phyloP scores from a whole-genome alignment of 1,140 invertebrate genomes.

The Zeugodacus cucurbitae region DNA sequence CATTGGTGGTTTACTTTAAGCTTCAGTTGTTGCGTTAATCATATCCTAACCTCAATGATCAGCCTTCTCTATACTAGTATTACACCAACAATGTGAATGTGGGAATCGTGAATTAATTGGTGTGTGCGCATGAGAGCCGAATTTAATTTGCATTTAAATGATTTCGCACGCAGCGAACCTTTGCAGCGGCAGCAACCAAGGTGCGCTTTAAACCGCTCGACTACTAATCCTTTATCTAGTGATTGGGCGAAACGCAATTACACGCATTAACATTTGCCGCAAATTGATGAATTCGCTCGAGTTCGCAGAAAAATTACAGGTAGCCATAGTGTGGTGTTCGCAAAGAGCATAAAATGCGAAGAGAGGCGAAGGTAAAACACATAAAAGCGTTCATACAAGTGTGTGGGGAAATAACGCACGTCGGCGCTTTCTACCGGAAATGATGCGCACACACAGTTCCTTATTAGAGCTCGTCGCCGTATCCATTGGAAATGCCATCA shows the following conservation, averaged over 20 bases:
- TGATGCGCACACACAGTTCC: neutral
- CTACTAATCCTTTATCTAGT: neutral
- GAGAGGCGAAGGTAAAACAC: neutral
- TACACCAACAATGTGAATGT: too few relatives aligned
- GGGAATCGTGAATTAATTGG: neutral
- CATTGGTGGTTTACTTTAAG: neutral
- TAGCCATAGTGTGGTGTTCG: neutral
- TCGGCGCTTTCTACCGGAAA: neutral
- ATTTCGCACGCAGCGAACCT: neutral
- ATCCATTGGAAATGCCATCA: neutral
- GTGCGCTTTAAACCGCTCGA: neutral
- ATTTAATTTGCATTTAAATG: constrained; percentile 11
- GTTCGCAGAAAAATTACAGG: neutral
- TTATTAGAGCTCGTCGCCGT: neutral
- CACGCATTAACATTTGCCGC: neutral
- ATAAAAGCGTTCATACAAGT: neutral
- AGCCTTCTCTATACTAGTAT: neutral
- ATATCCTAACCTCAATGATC: neutral
- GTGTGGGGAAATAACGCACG: neutral
- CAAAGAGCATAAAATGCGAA: neutral
- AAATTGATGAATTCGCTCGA: constrained; percentile 10
- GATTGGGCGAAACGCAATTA: constrained; percentile 2
- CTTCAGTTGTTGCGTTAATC: constrained; percentile 14
- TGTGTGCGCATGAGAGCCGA: neutral
- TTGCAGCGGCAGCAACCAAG: neutral